Conservation (phyloP, 2,888 invertebrate genomes). For the Nasonovia ribisnigri region DNA sequence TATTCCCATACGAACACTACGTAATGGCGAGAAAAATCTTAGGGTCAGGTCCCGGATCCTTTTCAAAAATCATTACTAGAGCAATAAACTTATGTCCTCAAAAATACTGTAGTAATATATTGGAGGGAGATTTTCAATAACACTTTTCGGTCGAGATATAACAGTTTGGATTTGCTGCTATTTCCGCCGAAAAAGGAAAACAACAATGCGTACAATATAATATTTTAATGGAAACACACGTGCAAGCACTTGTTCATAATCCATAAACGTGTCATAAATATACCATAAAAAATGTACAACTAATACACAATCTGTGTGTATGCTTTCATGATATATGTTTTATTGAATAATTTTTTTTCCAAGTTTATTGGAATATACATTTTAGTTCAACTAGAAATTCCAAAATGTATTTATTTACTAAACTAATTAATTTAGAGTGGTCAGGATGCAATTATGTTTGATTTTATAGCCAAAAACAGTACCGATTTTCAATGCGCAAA, state of each 20-base stretch:
- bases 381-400: neutral
- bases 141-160: neutral
- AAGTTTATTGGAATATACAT: neutral
- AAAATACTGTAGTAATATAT: neutral
- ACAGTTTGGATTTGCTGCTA: neutral
- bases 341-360: neutral
- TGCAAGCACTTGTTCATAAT: neutral
- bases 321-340: neutral
- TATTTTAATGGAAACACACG: neutral
- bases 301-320: neutral
- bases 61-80: neutral
- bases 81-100: neutral
- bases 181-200: neutral
- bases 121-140: neutral
- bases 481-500: neutral
- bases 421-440: neutral
- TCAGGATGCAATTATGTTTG: neutral
- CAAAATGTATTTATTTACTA: neutral
- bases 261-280: slow-evolving; percentile 7
- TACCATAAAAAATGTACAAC: neutral
- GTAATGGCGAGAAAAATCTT: neutral
- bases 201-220: neutral
- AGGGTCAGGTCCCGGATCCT: neutral
- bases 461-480: neutral
- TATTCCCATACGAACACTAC: neutral